phyloP scores from a whole-genome alignment of 2,888 invertebrate species.

The Epinotia demarniana region DNA sequence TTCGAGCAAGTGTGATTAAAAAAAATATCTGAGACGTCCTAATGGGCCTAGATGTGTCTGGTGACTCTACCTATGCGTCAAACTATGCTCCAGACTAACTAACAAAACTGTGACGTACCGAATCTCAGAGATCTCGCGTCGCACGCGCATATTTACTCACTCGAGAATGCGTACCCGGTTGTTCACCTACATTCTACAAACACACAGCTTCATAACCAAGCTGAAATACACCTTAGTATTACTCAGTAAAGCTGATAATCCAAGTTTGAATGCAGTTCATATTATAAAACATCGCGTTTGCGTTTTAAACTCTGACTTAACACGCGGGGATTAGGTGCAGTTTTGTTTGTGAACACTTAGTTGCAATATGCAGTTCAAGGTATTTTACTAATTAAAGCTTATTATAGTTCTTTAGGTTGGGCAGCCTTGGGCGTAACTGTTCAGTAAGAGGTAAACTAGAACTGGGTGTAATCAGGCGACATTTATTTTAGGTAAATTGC shows the following conservation, averaged over 20 bases:
- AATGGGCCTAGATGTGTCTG: no score
- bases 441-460: conserved; percentile 26
- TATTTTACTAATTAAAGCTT: conserved; percentile 30
- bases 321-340: not conserved
- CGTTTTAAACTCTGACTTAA: not conserved
- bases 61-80: no score
- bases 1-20: no score
- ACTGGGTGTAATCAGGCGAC: not conserved
- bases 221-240: not conserved
- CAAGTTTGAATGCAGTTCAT: not conserved
- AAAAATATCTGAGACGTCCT: no score
- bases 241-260: not conserved
- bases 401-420: conserved; percentile 26
- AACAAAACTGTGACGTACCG: not conserved
- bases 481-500: not conserved
- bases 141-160: conserved; percentile 13
- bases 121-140: conserved; percentile 17
- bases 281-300: not conserved
- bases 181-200: conserved; percentile 40
- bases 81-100: no score
- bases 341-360: not conserved
- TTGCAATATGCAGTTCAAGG: conserved; percentile 40
- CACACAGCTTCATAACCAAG: not conserved
- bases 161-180: conserved; percentile 30
- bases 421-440: conserved; percentile 14